These are phyloP conservation scores for Podarcis lilfordi DNA, from an alignment of 2,797 vertebrate species.

Conservation along the genomic window DNA sequence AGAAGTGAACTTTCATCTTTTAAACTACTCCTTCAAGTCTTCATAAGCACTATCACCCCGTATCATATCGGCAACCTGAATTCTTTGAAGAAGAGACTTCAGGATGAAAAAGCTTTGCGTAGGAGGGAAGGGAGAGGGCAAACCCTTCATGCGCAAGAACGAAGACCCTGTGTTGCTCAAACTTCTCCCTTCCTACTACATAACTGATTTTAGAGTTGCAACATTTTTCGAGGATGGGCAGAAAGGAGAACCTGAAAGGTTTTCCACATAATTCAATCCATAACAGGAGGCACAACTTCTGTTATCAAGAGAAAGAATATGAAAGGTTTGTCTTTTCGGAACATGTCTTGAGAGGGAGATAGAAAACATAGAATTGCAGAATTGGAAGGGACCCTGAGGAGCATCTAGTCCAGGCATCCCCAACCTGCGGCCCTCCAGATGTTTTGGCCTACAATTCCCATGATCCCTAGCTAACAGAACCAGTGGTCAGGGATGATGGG, in stretches of 20 bases:
- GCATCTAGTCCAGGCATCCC: no score
- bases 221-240: not conserved
- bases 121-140: not conserved
- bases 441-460: no score
- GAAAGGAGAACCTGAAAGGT: not conserved
- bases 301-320: not conserved
- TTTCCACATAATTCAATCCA: not conserved
- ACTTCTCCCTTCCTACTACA: not conserved
- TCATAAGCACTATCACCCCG: not conserved
- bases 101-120: not conserved
- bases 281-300: not conserved
- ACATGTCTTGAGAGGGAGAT: not conserved
- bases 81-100: not conserved
- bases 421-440: no score
- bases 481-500: no score
- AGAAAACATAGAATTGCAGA: not conserved
- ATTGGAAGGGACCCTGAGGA: no score
- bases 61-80: not conserved
- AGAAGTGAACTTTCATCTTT: slow-evolving; percentile 9
- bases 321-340: not conserved
- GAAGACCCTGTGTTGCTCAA: not conserved
- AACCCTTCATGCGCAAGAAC: not conserved
- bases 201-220: not conserved
- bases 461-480: no score
- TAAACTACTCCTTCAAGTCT: not conserved